Evolutionary conservation across 2,113 vertebrate genomes (phyloP).

Genomic region (Rafetus swinhoei): DNA sequence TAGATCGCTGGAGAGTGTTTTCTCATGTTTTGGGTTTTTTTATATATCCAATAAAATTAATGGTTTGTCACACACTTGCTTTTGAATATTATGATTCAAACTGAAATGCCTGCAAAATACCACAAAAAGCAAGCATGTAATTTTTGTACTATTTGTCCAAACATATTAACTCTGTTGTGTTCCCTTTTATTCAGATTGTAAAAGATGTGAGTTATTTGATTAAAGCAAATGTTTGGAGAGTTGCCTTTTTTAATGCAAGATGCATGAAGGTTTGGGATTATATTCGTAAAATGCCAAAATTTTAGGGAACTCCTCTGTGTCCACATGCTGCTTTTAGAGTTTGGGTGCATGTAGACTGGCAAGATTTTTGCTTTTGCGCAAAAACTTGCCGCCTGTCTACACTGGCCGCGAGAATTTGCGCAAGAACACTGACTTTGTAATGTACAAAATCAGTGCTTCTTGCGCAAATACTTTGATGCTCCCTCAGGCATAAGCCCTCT

Average conservation of each 20-base stretch:
- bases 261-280: neutral
- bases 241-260: neutral
- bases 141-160: rapidly evolving
- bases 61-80: neutral
- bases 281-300: neutral
- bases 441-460: too few species aligned
- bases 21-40: neutral
- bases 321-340: neutral
- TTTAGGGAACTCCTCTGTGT: neutral
- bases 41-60: neutral
- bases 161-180: neutral
- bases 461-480: too few species aligned
- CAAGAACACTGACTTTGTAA: too few species aligned
- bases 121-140: neutral
- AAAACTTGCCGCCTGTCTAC: too few species aligned
- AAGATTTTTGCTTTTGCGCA: too few species aligned
- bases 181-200: neutral
- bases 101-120: neutral
- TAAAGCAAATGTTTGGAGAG: neutral
- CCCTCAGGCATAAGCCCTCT: too few species aligned
- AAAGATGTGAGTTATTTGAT: neutral
- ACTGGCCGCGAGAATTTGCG: too few species aligned
- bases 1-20: neutral
- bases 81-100: neutral
- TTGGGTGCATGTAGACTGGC: too few species aligned